Evolutionary conservation across 2,113 vertebrate genomes (phyloP).

Genomic region (Myotis davidii): DNA sequence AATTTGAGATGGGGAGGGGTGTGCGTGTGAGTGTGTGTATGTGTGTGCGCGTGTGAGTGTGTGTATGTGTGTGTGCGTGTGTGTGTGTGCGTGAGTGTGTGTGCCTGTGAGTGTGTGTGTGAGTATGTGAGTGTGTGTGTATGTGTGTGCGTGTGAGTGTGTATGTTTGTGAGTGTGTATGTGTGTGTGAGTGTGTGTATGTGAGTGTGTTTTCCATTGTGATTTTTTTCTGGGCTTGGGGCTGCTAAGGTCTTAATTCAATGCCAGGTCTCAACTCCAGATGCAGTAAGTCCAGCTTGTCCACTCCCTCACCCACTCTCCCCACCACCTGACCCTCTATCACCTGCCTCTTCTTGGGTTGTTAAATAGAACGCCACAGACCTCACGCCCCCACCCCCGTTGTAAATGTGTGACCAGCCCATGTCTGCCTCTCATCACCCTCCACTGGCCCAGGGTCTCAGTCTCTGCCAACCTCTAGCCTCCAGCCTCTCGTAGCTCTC

Average conservation of each 20-base stretch:
- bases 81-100: no score
- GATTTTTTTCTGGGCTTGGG: background rate
- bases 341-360: background rate
- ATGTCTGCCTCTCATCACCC: background rate
- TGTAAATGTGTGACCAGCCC: no score
- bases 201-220: background rate
- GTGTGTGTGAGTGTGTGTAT: no score
- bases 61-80: background rate
- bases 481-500: background rate
- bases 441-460: background rate
- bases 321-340: background rate
- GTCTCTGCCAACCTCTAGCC: background rate
- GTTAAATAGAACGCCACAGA: no score
- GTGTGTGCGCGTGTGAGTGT: no score
- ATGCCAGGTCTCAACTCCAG: background rate
- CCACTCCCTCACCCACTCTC: background rate
- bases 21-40: background rate
- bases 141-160: background rate
- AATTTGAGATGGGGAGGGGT: constrained; percentile 44
- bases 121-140: no score
- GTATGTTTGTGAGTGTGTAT: background rate
- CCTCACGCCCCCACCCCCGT: no score
- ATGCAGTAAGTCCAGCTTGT: background rate
- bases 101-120: background rate
- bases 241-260: background rate